phyloP scores from a whole-genome alignment of 1,140 invertebrate genomes.

The Drosophila lowei region DNA sequence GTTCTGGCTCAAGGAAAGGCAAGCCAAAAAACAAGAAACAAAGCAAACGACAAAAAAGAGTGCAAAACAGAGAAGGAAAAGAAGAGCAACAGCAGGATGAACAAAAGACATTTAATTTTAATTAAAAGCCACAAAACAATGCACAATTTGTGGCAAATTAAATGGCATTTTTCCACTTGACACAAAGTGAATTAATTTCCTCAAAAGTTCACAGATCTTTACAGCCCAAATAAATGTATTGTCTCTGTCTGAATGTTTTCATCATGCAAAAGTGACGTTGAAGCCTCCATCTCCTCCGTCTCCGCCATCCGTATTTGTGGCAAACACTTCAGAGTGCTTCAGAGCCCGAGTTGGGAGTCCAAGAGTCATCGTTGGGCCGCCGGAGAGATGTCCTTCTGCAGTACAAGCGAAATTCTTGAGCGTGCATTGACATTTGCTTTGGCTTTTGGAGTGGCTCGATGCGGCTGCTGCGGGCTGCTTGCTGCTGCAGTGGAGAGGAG shows the following conservation, averaged over 20 bases:
- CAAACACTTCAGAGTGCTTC: conserved; percentile 68
- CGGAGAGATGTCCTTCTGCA: conserved; percentile 74
- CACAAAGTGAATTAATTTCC: neutral
- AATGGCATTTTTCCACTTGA: conserved; percentile 67
- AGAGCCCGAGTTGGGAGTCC: conserved; percentile 28
- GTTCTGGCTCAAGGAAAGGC: conserved; percentile 23
- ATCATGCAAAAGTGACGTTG: conserved; percentile 43
- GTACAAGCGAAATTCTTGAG: conserved; percentile 66
- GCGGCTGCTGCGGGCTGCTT: conserved; percentile 4
- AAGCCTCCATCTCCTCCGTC: neutral
- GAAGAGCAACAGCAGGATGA: conserved; percentile 18
- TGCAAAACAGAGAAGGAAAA: conserved; percentile 24
- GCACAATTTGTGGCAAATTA: conserved; percentile 69
- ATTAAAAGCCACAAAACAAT: conserved; percentile 67
- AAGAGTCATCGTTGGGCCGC: too few relatives aligned
- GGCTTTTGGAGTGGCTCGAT: conserved; percentile 49
- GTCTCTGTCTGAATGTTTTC: conserved; percentile 41
- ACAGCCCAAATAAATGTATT: conserved; percentile 28
- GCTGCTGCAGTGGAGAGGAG: neutral
- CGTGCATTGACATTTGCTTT: conserved; percentile 66
- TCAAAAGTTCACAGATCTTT: conserved; percentile 37
- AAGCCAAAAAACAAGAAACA: conserved; percentile 23
- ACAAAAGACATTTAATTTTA: conserved; percentile 60
- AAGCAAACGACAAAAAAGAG: conserved; percentile 45
- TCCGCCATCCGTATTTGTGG: conserved; percentile 2